Evolutionary conservation across 2,888 invertebrate species (phyloP).

Genomic region (Dascillus cervinus): DNA sequence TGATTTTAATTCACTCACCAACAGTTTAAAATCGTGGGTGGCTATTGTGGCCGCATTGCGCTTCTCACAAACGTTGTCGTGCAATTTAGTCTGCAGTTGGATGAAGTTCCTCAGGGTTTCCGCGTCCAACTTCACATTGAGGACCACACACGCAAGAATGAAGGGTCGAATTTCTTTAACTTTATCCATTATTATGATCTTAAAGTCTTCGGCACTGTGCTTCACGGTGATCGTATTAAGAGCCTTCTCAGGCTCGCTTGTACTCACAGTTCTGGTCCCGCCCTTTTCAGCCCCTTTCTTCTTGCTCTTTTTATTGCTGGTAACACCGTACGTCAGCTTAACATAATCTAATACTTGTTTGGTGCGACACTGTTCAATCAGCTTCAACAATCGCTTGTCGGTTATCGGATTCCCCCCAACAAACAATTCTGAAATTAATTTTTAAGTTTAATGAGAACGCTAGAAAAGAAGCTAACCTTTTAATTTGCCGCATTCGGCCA

Average conservation of each 20-base stretch:
- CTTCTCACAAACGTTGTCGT: conserved; percentile 69
- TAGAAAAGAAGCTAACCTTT: conserved; percentile 48
- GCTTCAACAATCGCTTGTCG: conserved; percentile 65
- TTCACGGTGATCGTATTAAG: conserved; percentile 35
- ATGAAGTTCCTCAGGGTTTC: conserved; percentile 64
- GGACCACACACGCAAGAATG: conserved; percentile 66
- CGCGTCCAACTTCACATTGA: conserved; percentile 54
- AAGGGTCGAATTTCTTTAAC: conserved; percentile 59
- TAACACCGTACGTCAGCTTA: conserved; percentile 44
- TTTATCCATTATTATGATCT: conserved; percentile 22
- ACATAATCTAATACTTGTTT: conserved; percentile 74
- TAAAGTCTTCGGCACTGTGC: conserved; percentile 19
- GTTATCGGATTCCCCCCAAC: conserved; percentile 65
- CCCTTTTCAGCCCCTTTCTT: too few relatives aligned
- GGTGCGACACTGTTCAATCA: conserved; percentile 65
- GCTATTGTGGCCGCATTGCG: conserved; percentile 73
- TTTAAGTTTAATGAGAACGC: conserved; percentile 1
- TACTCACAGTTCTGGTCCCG: conserved; percentile 34
- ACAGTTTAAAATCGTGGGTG: conserved; percentile 67
- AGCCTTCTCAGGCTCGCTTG: conserved; percentile 41
- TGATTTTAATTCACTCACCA: conserved; percentile 40
- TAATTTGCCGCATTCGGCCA: conserved; percentile 61
- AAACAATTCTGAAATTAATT: conserved; percentile 50
- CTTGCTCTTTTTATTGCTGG: conserved; percentile 26
- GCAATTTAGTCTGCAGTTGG: conserved; percentile 68